phyloP scores from a whole-genome alignment of 2,888 invertebrate genomes.

The Atrina japonica region DNA sequence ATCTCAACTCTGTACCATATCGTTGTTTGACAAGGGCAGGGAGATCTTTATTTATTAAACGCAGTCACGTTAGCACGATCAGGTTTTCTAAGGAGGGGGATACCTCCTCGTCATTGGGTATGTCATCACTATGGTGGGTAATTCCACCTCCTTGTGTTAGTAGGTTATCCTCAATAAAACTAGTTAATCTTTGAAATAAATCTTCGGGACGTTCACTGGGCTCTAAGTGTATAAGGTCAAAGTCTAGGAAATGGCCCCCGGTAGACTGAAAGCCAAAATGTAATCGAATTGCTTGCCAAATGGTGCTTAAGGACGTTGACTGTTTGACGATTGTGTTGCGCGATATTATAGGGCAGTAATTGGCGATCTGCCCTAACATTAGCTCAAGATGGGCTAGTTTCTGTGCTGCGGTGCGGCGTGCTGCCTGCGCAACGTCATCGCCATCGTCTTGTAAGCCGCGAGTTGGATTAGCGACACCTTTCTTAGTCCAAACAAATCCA shows the following conservation, averaged over 20 bases:
- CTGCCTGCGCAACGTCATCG: constrained; percentile 23
- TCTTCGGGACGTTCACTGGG: constrained; percentile 48
- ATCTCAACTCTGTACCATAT: constrained; percentile 52
- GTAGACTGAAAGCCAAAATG: constrained; percentile 63
- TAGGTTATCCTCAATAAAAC: constrained; percentile 53
- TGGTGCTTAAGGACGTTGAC: constrained; percentile 45
- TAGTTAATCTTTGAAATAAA: too few species aligned
- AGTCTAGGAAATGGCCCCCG: constrained; percentile 56
- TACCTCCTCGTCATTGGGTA: constrained; percentile 44
- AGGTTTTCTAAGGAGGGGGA: constrained; percentile 50
- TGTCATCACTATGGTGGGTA: constrained; percentile 38
- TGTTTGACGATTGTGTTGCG: constrained; percentile 47
- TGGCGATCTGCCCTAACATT: too few species aligned
- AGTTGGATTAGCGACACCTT: constrained; percentile 28
- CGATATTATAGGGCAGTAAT: too few species aligned
- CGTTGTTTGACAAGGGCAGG: constrained; percentile 52
- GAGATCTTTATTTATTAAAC: constrained; percentile 47
- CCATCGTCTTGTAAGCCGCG: constrained; percentile 43
- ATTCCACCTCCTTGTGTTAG: constrained; percentile 33
- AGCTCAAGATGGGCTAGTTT: constrained; percentile 44
- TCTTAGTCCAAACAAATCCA: constrained; percentile 45
- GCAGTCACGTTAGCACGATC: constrained; percentile 46
- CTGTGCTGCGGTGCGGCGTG: constrained; percentile 42
- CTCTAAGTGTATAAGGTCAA: constrained; percentile 45
- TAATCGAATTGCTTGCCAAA: constrained; percentile 54